These are phyloP conservation scores for Oscheius sp. DNA, from an alignment of 2,888 invertebrate genomes.

Conservation along the genomic window DNA sequence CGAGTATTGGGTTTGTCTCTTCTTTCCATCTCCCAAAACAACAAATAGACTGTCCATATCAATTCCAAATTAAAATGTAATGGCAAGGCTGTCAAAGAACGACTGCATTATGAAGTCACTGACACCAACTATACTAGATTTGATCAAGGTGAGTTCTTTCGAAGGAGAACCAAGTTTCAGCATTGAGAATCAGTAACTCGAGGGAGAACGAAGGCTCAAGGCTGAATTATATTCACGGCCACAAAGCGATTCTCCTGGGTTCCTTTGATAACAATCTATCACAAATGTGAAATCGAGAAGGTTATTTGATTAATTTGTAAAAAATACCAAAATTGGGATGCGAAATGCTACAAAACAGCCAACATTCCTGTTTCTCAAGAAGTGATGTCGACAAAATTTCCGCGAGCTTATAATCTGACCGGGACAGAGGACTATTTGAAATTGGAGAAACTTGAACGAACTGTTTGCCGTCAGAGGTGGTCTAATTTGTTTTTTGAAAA, in stretches of 20 bases:
- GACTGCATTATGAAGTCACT: not conserved
- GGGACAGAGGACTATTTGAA: no score
- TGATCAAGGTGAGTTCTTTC: not conserved
- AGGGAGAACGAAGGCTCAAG: not conserved
- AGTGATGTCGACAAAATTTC: not conserved
- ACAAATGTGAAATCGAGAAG: conserved; percentile 1
- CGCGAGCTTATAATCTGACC: no score
- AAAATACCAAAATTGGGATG: not conserved
- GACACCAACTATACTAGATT: conserved; percentile 2
- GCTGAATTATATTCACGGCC: conserved; percentile 4
- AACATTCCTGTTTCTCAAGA: not conserved
- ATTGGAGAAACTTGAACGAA: no score
- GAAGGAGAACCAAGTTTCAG: not conserved
- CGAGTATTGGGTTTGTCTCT: conserved; percentile 3
- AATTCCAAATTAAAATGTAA: conserved; percentile 7
- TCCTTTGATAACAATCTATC: conserved; percentile 2
- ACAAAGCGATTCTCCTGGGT: not conserved
- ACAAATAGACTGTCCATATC: conserved; percentile 5
- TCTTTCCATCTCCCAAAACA: not conserved
- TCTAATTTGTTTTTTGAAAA: no score
- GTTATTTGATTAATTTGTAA: not conserved
- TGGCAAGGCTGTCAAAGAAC: conserved; percentile 5
- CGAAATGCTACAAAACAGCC: conserved; percentile 1
- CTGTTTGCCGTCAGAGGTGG: no score
- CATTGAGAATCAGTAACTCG: not conserved